Conservation (phyloP, 2,888 invertebrate genomes). For the Sepioteuthis lessoniana region DNA sequence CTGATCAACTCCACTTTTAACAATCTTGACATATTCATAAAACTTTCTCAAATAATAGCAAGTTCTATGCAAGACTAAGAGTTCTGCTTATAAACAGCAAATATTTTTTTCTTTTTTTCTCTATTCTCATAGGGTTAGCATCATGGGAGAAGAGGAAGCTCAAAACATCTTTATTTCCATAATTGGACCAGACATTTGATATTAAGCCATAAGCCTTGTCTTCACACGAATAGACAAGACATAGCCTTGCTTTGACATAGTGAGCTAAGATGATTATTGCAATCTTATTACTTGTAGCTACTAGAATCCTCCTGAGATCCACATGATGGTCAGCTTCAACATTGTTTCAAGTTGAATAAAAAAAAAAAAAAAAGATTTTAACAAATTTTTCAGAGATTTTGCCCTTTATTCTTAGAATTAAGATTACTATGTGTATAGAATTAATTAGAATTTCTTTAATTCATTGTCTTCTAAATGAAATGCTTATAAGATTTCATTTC, state of each 20-base stretch:
- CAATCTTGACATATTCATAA: not conserved
- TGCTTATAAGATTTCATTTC: not conserved
- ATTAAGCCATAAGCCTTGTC: constrained; percentile 11
- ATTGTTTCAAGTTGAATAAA: not conserved
- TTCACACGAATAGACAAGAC: not conserved
- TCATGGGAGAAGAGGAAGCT: constrained; percentile 15
- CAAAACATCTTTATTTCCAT: not conserved
- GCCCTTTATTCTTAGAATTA: not conserved
- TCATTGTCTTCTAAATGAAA: not conserved
- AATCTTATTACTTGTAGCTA: not conserved
- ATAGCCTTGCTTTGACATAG: not conserved
- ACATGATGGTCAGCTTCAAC: not conserved
- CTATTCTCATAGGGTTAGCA: not conserved
- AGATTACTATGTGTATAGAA: not conserved
- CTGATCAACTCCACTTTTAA: not conserved
- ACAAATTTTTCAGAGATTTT: not conserved
- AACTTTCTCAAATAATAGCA: not conserved
- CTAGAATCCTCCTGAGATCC: constrained; percentile 17
- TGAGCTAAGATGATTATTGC: constrained; percentile 33
- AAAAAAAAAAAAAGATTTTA: not conserved
- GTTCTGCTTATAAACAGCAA: not conserved
- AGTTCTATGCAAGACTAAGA: not conserved
- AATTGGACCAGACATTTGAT: constrained; percentile 11
- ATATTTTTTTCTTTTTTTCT: not conserved
- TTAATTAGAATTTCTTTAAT: not conserved